Percentiles rank a stretch among this genome's conserved stretches.
Evolutionary conservation across 2,113 vertebrate species (phyloP).

Genomic region (Anser brachyrhynchus): DNA sequence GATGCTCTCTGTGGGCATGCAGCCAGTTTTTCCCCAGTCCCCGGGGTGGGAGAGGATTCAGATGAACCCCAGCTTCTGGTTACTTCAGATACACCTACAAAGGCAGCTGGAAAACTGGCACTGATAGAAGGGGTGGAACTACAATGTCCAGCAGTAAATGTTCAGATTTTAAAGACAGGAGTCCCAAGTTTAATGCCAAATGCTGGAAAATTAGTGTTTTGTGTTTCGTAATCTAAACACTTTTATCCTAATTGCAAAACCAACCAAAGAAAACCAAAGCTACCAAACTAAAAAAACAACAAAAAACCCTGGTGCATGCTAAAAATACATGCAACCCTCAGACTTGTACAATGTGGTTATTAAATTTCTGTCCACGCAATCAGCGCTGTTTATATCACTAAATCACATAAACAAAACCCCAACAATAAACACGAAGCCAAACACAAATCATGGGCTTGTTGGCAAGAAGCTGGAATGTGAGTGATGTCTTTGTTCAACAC

Average conservation of each 20-base stretch:
- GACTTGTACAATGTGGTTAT: not conserved
- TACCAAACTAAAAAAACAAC: too few relatives aligned
- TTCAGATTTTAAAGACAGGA: not conserved
- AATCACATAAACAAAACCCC: not conserved
- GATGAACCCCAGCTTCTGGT: not conserved
- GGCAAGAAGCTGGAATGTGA: conserved; percentile 3
- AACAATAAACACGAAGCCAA: not conserved
- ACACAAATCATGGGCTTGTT: not conserved
- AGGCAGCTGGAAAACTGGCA: not conserved
- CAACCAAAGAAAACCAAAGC: not conserved
- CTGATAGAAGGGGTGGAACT: not conserved
- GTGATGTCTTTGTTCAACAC: not conserved
- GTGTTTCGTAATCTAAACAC: not conserved
- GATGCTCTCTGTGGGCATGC: accelerated
- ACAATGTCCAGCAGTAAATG: not conserved
- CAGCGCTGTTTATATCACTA: conserved; percentile 26
- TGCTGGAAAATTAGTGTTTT: not conserved
- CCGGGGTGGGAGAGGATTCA: not conserved
- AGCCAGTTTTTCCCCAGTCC: not conserved
- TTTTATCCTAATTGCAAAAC: not conserved
- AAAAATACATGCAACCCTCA: not conserved
- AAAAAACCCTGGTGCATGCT: not conserved
- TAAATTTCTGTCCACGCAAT: not conserved
- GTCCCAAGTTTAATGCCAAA: accelerated
- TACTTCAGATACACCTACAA: not conserved